phyloP scores from a whole-genome alignment of 2,888 invertebrate species.

The Yponomeuta malinellus region DNA sequence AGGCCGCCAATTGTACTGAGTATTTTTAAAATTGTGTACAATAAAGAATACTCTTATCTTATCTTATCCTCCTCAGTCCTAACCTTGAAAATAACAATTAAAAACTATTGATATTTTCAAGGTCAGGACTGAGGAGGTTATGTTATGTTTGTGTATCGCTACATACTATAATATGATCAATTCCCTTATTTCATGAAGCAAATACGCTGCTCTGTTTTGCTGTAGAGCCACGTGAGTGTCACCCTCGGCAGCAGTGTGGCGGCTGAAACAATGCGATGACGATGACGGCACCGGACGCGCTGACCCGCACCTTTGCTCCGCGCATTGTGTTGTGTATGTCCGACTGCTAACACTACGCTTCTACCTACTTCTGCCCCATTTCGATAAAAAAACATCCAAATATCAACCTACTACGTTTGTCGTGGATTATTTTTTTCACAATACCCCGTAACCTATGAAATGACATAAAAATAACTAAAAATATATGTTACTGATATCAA shows the following conservation, averaged over 20 bases:
- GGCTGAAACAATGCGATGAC: conserved; percentile 8
- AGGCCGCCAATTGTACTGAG: too few species aligned
- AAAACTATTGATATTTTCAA: too few species aligned
- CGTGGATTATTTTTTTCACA: not conserved
- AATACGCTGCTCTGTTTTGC: not conserved
- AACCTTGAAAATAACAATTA: too few species aligned
- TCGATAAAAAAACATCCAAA: not conserved
- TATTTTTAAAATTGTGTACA: too few species aligned
- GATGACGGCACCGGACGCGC: conserved; percentile 11
- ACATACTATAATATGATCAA: too few species aligned
- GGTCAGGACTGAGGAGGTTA: too few species aligned
- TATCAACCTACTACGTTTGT: not conserved
- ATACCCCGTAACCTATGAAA: too few species aligned
- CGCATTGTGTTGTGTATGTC: not conserved
- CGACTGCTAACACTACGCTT: not conserved
- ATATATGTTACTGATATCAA: not conserved
- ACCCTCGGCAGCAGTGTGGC: not conserved
- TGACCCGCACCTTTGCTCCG: conserved; percentile 13
- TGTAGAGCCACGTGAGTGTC: not conserved
- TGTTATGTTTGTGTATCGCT: too few species aligned
- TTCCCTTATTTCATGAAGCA: not conserved
- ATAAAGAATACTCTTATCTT: too few species aligned
- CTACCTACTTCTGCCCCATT: not conserved
- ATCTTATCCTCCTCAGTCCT: too few species aligned
- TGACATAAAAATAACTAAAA: too few species aligned